phyloP scores from a whole-genome alignment of 1,140 invertebrate genomes.

The Drosophila hydei region DNA sequence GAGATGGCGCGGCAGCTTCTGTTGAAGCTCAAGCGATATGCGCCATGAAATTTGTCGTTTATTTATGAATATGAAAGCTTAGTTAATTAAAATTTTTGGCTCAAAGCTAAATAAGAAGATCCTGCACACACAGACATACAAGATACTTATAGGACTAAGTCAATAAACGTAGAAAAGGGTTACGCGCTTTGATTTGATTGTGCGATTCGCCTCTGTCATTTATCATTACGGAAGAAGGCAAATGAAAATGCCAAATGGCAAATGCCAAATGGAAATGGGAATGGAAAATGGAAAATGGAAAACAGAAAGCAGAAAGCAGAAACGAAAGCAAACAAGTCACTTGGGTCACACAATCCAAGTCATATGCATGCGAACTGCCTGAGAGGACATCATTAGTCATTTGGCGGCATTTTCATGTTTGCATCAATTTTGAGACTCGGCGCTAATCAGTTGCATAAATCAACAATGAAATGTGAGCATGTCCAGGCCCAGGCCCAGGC shows the following conservation, averaged over 20 bases:
- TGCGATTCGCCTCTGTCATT: constrained; percentile 70
- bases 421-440: constrained; percentile 57
- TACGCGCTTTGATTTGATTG: constrained; percentile 68
- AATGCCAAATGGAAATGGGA: constrained; percentile 10
- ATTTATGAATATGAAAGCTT: constrained; percentile 75
- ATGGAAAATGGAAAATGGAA: constrained; percentile 30
- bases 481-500: background rate
- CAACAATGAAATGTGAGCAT: constrained; percentile 57
- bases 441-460: constrained; percentile 81
- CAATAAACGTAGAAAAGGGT: constrained; percentile 74
- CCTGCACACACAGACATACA: constrained; percentile 3
- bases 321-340: constrained; percentile 48
- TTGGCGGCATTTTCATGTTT: constrained; percentile 62
- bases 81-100: constrained; percentile 74
- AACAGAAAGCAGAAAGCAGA: constrained; percentile 4
- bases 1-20: constrained; percentile 8
- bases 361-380: constrained; percentile 28
- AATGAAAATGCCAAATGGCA: constrained; percentile 31
- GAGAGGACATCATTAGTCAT: constrained; percentile 69
- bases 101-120: constrained; percentile 23
- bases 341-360: constrained; percentile 28
- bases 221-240: constrained; percentile 58
- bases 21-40: constrained; percentile 54
- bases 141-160: constrained; percentile 44
- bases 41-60: constrained; percentile 70